Percentiles rank a stretch among this genome's conserved stretches.
Evolutionary conservation across 1,140 invertebrate species (phyloP).

Genomic region (Brachionus calyciflorus): DNA sequence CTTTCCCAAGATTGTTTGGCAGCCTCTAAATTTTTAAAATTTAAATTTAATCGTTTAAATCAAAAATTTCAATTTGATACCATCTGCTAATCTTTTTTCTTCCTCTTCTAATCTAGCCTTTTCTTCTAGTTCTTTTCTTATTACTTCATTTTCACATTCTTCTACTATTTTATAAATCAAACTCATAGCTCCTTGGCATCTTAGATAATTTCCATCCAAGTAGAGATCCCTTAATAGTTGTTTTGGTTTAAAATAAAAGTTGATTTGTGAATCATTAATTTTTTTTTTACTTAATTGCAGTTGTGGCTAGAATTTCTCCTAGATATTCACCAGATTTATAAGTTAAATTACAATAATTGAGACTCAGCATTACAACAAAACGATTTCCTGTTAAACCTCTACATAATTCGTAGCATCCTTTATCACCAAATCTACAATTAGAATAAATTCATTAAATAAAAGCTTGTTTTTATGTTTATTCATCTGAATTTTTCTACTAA

Average conservation of each 20-base stretch:
- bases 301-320: constrained; percentile 52
- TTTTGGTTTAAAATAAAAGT: background rate
- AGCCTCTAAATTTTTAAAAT: constrained; percentile 5
- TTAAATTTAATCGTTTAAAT: background rate
- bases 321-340: constrained; percentile 45
- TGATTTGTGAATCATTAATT: background rate
- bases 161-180: constrained; percentile 56
- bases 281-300: constrained; percentile 54
- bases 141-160: constrained; percentile 54
- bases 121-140: constrained; percentile 53
- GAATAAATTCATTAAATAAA: no score
- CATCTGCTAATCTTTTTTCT: constrained; percentile 47
- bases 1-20: constrained; percentile 34
- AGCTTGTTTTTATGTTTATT: no score
- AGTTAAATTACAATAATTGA: constrained; percentile 49
- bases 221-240: constrained; percentile 54
- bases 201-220: constrained; percentile 58
- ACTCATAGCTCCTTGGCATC: constrained; percentile 56
- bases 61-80: background rate
- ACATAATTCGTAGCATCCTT: constrained; percentile 54
- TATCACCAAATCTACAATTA: constrained; percentile 59
- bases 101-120: constrained; percentile 54
- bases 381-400: constrained; percentile 54
- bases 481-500: no score
- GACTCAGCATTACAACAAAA: constrained; percentile 54